These are phyloP conservation scores for Brachyrhaphis roseni DNA, from an alignment of 2,797 vertebrate species.

Conservation along the genomic window DNA sequence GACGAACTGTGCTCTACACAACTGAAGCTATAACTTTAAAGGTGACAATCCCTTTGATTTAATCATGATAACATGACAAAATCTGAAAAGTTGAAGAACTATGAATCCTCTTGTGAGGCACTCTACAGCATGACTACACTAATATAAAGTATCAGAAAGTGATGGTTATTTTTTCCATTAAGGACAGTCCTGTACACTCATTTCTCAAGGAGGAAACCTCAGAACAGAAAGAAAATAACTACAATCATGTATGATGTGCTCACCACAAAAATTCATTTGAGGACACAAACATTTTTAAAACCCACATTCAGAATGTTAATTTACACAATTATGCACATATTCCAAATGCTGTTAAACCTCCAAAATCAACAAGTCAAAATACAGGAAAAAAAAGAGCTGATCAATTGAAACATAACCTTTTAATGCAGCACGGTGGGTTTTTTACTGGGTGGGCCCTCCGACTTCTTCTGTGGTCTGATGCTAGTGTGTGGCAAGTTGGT, in stretches of 20 bases:
- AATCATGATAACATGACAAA: neutral
- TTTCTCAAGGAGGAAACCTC: neutral
- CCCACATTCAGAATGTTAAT: slow-evolving; percentile 32
- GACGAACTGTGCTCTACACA: neutral
- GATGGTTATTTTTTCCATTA: neutral
- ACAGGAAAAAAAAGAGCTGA: slow-evolving; percentile 16
- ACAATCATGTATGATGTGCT: slow-evolving; percentile 25
- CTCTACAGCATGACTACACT: neutral
- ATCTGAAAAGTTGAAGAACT: neutral
- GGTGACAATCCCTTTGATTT: neutral
- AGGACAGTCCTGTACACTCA: too few species aligned
- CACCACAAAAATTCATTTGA: slow-evolving; percentile 23
- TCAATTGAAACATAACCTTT: slow-evolving; percentile 48
- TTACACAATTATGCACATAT: slow-evolving; percentile 21
- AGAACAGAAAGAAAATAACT: slow-evolving; percentile 21
- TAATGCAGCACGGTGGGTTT: slow-evolving; percentile 40
- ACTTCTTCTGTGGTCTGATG: slow-evolving; percentile 54
- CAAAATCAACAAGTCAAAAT: slow-evolving; percentile 43
- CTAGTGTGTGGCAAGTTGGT: slow-evolving; percentile 47
- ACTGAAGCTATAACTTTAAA: neutral
- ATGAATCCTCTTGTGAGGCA: neutral
- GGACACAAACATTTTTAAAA: slow-evolving; percentile 24
- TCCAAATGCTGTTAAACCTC: slow-evolving; percentile 4
- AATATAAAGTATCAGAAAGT: slow-evolving; percentile 2
- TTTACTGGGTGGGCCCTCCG: slow-evolving; percentile 69